Conservation (phyloP, 2,888 invertebrate species). For the Clostera curtula region DNA sequence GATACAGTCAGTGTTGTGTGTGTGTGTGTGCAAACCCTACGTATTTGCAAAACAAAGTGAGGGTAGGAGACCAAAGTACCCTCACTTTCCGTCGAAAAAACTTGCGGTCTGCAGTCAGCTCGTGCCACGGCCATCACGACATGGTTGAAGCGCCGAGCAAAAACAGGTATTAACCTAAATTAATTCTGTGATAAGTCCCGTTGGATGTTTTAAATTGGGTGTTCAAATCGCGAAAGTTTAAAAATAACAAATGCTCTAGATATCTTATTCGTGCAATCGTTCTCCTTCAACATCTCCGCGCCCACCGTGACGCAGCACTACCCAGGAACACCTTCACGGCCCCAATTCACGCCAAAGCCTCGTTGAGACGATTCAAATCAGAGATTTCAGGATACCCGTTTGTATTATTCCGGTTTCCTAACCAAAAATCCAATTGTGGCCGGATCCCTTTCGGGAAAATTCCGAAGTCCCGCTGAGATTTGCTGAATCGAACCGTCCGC, state of each 20-base stretch:
- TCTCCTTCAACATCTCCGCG: slow-evolving; percentile 9
- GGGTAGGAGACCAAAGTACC: too few relatives aligned
- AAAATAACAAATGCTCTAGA: slow-evolving; percentile 14
- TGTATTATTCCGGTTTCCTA: slow-evolving; percentile 73
- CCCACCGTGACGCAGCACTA: slow-evolving; percentile 46
- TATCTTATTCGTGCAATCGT: slow-evolving; percentile 23
- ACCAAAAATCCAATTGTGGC: slow-evolving; percentile 74
- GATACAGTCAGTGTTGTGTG: too few relatives aligned
- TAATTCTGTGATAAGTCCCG: too few relatives aligned
- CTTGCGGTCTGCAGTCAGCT: too few relatives aligned
- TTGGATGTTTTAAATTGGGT: too few relatives aligned
- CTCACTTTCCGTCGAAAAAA: too few relatives aligned
- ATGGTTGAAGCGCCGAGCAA: too few relatives aligned
- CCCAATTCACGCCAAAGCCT: slow-evolving; percentile 64
- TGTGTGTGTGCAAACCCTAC: too few relatives aligned
- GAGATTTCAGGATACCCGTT: slow-evolving; percentile 71
- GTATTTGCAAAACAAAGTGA: too few relatives aligned
- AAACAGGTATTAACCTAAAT: too few relatives aligned
- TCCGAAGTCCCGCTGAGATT: slow-evolving; percentile 67
- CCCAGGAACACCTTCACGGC: slow-evolving; percentile 45
- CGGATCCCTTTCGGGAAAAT: slow-evolving; percentile 63
- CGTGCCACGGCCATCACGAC: too few relatives aligned
- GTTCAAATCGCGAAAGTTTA: neutral
- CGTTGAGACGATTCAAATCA: slow-evolving; percentile 69
- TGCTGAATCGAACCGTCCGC: slow-evolving; percentile 54